phyloP scores from a whole-genome alignment of 2,797 vertebrate genomes.

The Iguana delicatissima region DNA sequence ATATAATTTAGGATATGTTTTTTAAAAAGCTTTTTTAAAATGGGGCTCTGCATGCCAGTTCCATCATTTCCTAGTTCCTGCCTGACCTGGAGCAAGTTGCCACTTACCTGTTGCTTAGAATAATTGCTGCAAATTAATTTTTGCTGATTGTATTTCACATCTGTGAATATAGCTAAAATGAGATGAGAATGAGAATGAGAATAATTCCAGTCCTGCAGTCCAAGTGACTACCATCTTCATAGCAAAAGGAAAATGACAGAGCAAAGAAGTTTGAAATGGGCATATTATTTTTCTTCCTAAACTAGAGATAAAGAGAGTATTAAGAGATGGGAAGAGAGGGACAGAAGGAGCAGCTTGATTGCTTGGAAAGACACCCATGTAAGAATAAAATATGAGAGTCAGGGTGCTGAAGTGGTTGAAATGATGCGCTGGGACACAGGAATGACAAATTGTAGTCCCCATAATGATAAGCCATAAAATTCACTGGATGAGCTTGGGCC shows the following conservation, averaged over 20 bases:
- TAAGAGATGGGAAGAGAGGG: no score
- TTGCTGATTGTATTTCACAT: constrained; percentile 20
- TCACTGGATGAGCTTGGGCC: no score
- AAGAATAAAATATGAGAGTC: background rate
- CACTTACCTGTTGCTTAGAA: background rate
- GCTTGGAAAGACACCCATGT: background rate
- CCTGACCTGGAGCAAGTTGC: background rate
- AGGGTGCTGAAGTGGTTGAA: background rate
- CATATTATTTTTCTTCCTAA: background rate
- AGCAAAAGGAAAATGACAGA: background rate
- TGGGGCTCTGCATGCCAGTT: background rate
- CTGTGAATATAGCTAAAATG: constrained; percentile 5
- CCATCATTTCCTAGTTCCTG: constrained; percentile 3
- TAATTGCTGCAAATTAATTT: constrained; percentile 18
- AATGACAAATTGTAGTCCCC: no score
- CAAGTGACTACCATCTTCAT: background rate
- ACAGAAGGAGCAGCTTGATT: background rate
- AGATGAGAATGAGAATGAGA: background rate
- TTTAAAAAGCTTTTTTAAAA: background rate
- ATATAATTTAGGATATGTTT: constrained; percentile 10
- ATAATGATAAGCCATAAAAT: no score
- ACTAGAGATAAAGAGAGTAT: background rate
- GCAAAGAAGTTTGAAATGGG: background rate
- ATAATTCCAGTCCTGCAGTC: no score
- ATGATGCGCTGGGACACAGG: no score